Evolutionary conservation across 2,797 vertebrate genomes (phyloP), one percentile per base, ranked within the genome.

Genomic region (Rhinatrema bivittatum): DNA sequence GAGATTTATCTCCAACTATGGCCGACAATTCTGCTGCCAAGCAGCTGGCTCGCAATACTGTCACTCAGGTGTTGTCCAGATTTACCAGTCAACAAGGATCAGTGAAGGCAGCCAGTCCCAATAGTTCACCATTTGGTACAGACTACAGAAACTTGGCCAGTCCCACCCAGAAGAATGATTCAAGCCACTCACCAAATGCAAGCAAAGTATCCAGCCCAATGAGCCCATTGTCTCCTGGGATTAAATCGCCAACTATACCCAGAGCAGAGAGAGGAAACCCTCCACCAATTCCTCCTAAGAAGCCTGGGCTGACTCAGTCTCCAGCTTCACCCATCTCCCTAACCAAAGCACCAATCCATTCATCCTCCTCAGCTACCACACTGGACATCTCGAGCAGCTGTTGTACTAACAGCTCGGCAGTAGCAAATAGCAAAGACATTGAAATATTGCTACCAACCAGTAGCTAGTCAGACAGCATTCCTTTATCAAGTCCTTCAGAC

Each of bases 51-150:
- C 93, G 96, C 33, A 95, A 95, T 73, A 98, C 96, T 0, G 95
- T 99, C 68, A 98, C 94, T 16, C 96, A 99, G 86, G 96, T 97
- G 65, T 85, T 99, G 46, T 98, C 95, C 26, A 81, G 96, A 24
- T 99, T 97, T 46, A 98, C 96, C 47, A 90, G 83, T 79, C 95
- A 95, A 44, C 93, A 95, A 61, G 84, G 87, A 3, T 78, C 87
- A 1, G 72, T 84, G 32, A 97, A 94, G 65, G 56, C 87, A 0
- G 71, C 87, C 1, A 77, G 90, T 7, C 76, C 90, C 5, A 95
- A 91, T 73, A 97, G 84, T 72, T 98, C 96, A 1, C 96, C 96
- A 0, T 98, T 97, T 23, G 95, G 95, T 62, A 98, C 96, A 2
- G 96, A 99, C 85, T 99, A 98, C 33, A 87, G 96, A 6, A 91